Percentiles rank a stretch among this genome's conserved stretches.
Evolutionary conservation across 2,113 vertebrate species (phyloP).

Genomic region (Apteryx owenii): DNA sequence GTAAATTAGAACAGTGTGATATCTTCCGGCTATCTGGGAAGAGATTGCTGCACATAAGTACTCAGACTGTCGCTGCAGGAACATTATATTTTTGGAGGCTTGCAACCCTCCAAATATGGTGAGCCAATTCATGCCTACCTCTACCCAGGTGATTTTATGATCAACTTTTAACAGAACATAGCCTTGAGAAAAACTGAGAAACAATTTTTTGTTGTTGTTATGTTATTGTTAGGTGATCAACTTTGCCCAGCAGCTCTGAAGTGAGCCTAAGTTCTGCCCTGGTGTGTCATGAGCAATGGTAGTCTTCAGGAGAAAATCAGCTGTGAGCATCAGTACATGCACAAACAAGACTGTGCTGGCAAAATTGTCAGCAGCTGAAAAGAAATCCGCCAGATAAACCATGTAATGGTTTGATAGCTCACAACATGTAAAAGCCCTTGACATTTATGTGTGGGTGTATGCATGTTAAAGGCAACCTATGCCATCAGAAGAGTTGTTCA

Average conservation of each 20-base stretch:
- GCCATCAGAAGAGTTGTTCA: neutral
- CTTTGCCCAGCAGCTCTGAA: accelerated
- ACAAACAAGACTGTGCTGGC: neutral
- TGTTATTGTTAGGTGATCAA: neutral
- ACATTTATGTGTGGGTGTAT: accelerated
- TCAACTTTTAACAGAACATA: too few species aligned
- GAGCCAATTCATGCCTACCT: accelerated
- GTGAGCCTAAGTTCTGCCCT: accelerated
- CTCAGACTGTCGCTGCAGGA: accelerated
- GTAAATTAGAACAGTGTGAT: neutral
- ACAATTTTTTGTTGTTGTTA: neutral
- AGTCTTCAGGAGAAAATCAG: accelerated
- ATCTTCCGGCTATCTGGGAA: accelerated
- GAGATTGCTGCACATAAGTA: accelerated
- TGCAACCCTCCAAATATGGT: accelerated
- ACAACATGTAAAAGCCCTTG: accelerated
- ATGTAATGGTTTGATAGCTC: neutral
- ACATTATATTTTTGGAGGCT: accelerated
- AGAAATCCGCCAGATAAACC: neutral
- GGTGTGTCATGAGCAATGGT: accelerated
- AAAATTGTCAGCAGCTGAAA: accelerated
- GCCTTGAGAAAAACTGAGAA: neutral
- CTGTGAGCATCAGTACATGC: accelerated
- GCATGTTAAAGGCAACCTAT: accelerated
- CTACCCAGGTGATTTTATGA: accelerated